Evolutionary conservation across 2,888 invertebrate genomes (phyloP), one percentile per base, ranked within the genome.

Genomic region (Willowsia nigromaculata): DNA sequence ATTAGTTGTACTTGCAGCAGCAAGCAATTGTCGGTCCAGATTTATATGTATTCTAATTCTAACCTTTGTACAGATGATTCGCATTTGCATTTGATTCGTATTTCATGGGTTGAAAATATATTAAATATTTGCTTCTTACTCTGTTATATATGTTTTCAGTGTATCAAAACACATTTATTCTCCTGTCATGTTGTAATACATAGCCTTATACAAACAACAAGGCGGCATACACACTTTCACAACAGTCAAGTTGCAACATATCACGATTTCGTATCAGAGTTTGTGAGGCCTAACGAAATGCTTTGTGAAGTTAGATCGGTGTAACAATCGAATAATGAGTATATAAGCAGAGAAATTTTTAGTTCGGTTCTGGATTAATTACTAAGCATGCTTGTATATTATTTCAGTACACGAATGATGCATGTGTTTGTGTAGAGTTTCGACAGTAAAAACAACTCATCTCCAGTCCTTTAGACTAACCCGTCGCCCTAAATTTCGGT

Each of bases 11-110:
- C 7, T n/a, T 7, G 33, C 9, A 33, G 30, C 3, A 56, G 13
- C n/a, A n/a, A 15, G 33, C 1, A 1, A 33, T 15, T 30, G 7
- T 30, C 27, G 27, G n/a, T 33, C 13, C 33, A 65, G 65, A 65
- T 65, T 65, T 65, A 65, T 33, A 65, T 33, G n/a, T 13, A 65
- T 15, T 30, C 65, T 65, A 65, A 33, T 33, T 30, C 65, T 33
- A 65, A 33, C 33, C 65, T 65, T 65, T 65, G 65, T 65, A n/a
- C 30, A 7, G 65, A 65, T 30, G 30, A 65, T 33, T 15, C 33
- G 15, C 33, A 65, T 65, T 65, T 65, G 65, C 65, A 65, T 65
- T 33, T 65, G n/a, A n/a, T n/a, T n/a, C n/a, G n/a, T n/a, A n/a
- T n/a, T n/a, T n/a, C n/a, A n/a, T n/a, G n/a, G n/a, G n/a, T n/a